Conservation (phyloP, 2,113 vertebrate genomes). For the Brienomyrus brachyistius region DNA sequence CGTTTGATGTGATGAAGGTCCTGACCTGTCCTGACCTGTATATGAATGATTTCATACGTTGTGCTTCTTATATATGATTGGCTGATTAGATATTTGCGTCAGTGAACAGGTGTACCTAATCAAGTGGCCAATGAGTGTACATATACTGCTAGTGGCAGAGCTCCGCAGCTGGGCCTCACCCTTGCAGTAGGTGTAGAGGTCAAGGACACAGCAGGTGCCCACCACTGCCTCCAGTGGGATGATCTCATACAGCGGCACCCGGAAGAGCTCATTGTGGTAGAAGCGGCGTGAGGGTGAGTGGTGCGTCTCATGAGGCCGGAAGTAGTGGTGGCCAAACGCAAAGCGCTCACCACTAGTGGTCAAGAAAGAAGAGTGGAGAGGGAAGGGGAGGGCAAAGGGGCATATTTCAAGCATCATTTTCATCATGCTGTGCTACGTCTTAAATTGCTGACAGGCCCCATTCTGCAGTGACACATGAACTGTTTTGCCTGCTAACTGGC, state of each 20-base stretch:
- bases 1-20: neutral
- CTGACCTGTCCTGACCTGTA: neutral
- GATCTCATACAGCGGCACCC: constrained; percentile 93
- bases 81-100: neutral
- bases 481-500: neutral
- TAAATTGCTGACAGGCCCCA: neutral
- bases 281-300: constrained; percentile 93
- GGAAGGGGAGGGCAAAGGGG: neutral
- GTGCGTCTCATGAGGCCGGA: constrained; percentile 96
- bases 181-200: constrained; percentile 97
- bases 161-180: constrained; percentile 55
- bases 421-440: neutral
- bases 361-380: neutral
- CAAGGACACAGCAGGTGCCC: constrained; percentile 87
- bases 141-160: neutral
- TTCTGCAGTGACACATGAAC: neutral
- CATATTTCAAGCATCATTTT: neutral
- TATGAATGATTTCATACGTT: neutral
- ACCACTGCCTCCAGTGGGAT: constrained; percentile 95
- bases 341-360: constrained; percentile 82
- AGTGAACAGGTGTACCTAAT: neutral
- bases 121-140: neutral
- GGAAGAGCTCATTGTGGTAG: constrained; percentile 95
- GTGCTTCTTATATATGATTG: neutral
- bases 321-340: constrained; percentile 96